These are phyloP conservation scores for Ichneumon xanthorius DNA, from an alignment of 2,888 invertebrate species.

Conservation along the genomic window DNA sequence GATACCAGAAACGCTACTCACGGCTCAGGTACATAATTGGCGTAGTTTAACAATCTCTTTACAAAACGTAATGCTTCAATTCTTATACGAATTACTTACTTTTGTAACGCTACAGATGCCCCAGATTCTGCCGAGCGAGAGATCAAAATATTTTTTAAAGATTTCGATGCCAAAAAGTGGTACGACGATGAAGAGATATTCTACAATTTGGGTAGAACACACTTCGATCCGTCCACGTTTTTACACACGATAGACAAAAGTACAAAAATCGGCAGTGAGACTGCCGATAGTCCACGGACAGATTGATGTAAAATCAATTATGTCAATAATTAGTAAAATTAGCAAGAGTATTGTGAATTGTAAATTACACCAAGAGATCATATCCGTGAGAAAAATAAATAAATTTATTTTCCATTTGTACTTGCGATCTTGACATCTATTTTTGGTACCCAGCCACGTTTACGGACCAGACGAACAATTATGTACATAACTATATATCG, in stretches of 20 bases:
- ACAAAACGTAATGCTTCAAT: background rate
- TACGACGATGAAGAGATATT: slow-evolving; percentile 86
- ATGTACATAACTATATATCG: slow-evolving; percentile 67
- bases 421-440: slow-evolving; percentile 67
- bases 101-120: slow-evolving; percentile 88
- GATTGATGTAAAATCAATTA: slow-evolving; percentile 46
- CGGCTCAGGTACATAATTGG: slow-evolving; percentile 91
- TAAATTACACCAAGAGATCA: slow-evolving; percentile 41
- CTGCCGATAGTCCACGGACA: slow-evolving; percentile 22
- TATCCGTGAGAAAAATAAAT: slow-evolving; percentile 69
- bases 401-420: slow-evolving; percentile 70
- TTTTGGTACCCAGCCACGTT: slow-evolving; percentile 26
- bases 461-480: slow-evolving; percentile 64
- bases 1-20: slow-evolving; percentile 98
- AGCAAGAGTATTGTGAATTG: slow-evolving; percentile 16
- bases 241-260: slow-evolving; percentile 84
- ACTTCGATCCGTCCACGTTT: slow-evolving; percentile 86
- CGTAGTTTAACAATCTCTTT: background rate
- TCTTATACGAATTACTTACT: background rate
- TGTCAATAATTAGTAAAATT: slow-evolving; percentile 46
- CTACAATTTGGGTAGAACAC: slow-evolving; percentile 84
- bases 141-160: slow-evolving; percentile 94
- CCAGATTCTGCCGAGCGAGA: slow-evolving; percentile 90
- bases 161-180: slow-evolving; percentile 91
- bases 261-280: slow-evolving; percentile 28